These are phyloP conservation scores for Aleiodes sp. DNA, from an alignment of 1,140 invertebrate genomes.

Conservation along the genomic window DNA sequence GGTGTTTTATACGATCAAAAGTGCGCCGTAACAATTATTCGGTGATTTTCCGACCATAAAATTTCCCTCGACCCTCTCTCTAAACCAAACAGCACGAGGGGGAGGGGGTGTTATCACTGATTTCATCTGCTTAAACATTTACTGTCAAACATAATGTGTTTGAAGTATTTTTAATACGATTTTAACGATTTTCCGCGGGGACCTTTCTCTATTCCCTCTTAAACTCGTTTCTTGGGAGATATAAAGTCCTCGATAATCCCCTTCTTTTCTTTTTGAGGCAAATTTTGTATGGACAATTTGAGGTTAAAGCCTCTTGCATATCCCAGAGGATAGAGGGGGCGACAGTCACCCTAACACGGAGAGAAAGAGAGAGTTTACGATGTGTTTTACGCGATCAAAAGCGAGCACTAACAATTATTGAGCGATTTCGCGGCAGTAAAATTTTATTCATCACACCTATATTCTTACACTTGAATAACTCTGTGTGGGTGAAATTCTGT, in stretches of 20 bases:
- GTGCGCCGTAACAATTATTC: constrained; percentile 32
- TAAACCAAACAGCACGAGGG: background rate
- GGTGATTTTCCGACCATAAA: constrained; percentile 34
- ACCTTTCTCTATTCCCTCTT: background rate
- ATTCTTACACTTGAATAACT: no score
- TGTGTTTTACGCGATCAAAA: constrained; percentile 65
- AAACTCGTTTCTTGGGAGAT: background rate
- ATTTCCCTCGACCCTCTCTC: constrained; percentile 19
- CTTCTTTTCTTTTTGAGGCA: background rate
- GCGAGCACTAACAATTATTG: constrained; percentile 59
- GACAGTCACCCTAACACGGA: background rate
- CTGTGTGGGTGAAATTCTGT: no score
- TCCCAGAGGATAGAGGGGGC: background rate
- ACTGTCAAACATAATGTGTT: background rate
- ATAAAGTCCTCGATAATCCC: background rate
- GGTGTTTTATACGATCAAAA: constrained; percentile 66
- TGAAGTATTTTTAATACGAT: background rate
- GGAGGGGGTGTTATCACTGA: background rate
- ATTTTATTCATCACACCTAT: constrained; percentile 57
- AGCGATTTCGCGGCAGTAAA: constrained; percentile 64
- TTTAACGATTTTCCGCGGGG: background rate
- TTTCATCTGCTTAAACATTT: background rate
- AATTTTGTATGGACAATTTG: constrained; percentile 1
- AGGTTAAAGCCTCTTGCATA: background rate
- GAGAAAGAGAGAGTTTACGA: constrained; percentile 66